Evolutionary conservation across 2,888 invertebrate species (phyloP).

Genomic region (Geophilus truncorum): DNA sequence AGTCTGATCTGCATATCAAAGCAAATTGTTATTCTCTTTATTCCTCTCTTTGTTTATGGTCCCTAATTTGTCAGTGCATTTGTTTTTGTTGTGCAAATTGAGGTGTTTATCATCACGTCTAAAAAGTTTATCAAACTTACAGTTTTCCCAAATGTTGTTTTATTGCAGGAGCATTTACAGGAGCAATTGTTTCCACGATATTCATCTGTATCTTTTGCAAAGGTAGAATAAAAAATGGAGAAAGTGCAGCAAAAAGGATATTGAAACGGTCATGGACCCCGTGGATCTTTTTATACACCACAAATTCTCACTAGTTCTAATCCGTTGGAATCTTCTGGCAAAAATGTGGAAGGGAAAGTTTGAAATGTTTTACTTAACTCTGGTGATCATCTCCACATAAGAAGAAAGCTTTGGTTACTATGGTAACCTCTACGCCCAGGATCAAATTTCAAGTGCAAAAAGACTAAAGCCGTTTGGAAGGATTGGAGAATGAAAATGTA

Average conservation of each 20-base stretch:
- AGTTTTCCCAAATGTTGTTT: no score
- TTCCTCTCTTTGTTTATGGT: no score
- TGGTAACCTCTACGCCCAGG: not conserved
- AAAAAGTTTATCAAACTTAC: no score
- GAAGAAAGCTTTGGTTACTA: not conserved
- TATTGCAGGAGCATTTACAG: no score
- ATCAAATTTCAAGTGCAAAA: not conserved
- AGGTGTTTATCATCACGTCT: no score
- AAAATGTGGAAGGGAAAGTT: not conserved
- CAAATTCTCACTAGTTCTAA: not conserved
- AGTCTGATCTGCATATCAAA: no score
- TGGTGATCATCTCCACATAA: not conserved
- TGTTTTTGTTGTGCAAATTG: no score
- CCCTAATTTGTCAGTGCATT: no score
- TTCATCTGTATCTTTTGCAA: no score
- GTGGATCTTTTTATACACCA: not conserved
- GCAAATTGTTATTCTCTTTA: no score
- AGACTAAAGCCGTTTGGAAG: not conserved
- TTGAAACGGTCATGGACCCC: not conserved
- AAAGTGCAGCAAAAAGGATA: not conserved
- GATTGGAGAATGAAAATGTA: not conserved
- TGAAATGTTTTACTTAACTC: not conserved
- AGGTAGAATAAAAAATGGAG: not conserved
- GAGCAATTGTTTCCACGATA: no score
- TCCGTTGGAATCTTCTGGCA: not conserved